phyloP scores from a whole-genome alignment of 2,113 vertebrate species.

The Pluvialis apricaria region DNA sequence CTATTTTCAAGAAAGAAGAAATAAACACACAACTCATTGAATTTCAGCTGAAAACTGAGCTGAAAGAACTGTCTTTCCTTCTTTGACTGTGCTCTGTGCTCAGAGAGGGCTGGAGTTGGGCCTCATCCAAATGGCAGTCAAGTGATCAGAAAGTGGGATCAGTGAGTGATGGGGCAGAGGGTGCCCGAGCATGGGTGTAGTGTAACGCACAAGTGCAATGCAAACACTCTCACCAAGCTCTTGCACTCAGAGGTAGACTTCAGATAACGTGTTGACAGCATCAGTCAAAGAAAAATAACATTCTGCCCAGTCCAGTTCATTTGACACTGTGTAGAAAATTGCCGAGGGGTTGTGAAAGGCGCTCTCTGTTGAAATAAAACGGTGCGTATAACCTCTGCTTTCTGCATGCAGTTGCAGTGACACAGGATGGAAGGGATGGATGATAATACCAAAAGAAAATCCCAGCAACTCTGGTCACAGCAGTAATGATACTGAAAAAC shows the following conservation, averaged over 20 bases:
- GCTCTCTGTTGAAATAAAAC: not conserved
- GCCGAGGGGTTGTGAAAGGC: not conserved
- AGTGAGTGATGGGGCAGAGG: conserved; percentile 47
- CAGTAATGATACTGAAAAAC: not conserved
- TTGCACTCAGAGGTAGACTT: not conserved
- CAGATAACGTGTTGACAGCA: conserved; percentile 53
- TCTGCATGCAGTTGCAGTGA: not conserved
- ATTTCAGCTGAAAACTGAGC: not conserved
- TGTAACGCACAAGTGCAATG: conserved; percentile 47
- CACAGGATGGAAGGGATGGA: not conserved
- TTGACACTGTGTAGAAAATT: not conserved
- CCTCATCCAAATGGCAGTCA: not conserved
- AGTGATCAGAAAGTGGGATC: not conserved
- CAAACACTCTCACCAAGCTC: conserved; percentile 40
- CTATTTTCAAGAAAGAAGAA: not conserved
- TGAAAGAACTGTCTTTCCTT: not conserved
- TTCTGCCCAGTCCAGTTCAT: not conserved
- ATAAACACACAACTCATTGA: not conserved
- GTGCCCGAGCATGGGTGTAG: not conserved
- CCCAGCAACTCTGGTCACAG: not conserved
- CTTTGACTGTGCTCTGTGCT: not conserved
- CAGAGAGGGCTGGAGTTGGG: not conserved
- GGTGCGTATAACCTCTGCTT: conserved; percentile 31
- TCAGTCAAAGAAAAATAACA: conserved; percentile 57
- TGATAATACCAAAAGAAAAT: not conserved